phyloP scores from a whole-genome alignment of 2,888 invertebrate species.

The Baccha elongata region DNA sequence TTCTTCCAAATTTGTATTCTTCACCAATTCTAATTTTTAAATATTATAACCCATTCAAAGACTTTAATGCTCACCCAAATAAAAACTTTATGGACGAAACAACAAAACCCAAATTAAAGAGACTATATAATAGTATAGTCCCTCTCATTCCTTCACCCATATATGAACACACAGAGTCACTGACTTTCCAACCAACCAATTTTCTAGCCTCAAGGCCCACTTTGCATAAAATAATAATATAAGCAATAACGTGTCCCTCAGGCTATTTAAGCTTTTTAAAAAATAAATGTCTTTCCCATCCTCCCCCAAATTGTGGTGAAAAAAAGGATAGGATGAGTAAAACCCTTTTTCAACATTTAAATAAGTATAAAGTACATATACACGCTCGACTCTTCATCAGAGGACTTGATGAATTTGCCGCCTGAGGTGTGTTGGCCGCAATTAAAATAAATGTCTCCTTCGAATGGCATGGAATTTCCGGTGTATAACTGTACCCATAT shows the following conservation, averaged over 20 bases:
- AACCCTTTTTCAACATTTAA: conserved; percentile 14
- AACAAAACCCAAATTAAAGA: conserved; percentile 6
- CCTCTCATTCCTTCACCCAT: not conserved
- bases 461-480: conserved; percentile 39
- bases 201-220: conserved; percentile 10
- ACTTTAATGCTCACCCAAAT: not conserved
- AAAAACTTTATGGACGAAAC: not conserved
- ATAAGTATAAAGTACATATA: not conserved
- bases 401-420: conserved; percentile 32
- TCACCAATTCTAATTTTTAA: not conserved
- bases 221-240: conserved; percentile 38
- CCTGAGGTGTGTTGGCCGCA: conserved; percentile 62
- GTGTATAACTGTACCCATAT: not conserved
- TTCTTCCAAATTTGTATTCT: too few species aligned
- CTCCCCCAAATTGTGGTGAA: not conserved
- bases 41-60: not conserved
- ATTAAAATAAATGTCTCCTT: conserved; percentile 63
- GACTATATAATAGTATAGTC: not conserved
- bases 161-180: not conserved
- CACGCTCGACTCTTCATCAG: conserved; percentile 9
- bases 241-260: conserved; percentile 30
- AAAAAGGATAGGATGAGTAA: not conserved
- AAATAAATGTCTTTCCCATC: conserved; percentile 15
- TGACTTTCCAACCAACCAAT: conserved; percentile 21
- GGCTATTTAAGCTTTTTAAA: conserved; percentile 23